Conservation (phyloP, 2,888 invertebrate genomes). For the Ctenicera cuprea region DNA sequence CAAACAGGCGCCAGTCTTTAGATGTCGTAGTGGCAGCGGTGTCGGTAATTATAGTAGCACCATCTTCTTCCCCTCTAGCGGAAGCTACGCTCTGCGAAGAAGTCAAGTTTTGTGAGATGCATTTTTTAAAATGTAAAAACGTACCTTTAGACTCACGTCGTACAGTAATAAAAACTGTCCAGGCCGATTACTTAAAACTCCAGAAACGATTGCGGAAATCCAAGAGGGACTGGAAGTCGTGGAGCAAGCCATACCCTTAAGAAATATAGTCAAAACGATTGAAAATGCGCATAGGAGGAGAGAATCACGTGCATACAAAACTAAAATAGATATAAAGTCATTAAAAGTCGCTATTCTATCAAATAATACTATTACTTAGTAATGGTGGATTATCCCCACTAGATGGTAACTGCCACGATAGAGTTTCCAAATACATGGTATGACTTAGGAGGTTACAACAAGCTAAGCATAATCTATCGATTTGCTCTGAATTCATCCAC, state of each 20-base stretch:
- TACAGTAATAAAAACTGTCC: slow-evolving; percentile 57
- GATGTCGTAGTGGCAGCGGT: slow-evolving; percentile 15
- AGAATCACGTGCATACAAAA: slow-evolving; percentile 65
- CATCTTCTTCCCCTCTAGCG: slow-evolving; percentile 67
- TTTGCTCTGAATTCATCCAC: slow-evolving; percentile 76
- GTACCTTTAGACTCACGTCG: slow-evolving; percentile 57
- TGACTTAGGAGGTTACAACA: slow-evolving; percentile 79
- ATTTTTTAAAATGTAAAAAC: neutral
- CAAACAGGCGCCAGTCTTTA: slow-evolving; percentile 67
- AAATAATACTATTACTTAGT: slow-evolving; percentile 69
- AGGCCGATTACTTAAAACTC: slow-evolving; percentile 52
- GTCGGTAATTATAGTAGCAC: slow-evolving; percentile 58
- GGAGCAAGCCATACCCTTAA: slow-evolving; percentile 61
- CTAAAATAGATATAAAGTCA: slow-evolving; percentile 57
- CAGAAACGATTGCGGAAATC: slow-evolving; percentile 58
- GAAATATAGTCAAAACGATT: slow-evolving; percentile 64
- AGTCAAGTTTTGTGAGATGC: slow-evolving; percentile 4
- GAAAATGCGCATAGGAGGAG: slow-evolving; percentile 63
- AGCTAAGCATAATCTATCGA: slow-evolving; percentile 75
- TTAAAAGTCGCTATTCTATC: no score
- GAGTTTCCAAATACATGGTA: slow-evolving; percentile 76
- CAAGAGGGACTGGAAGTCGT: slow-evolving; percentile 61
- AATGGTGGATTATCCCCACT: slow-evolving; percentile 78
- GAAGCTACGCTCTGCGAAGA: slow-evolving; percentile 63
- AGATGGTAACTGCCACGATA: slow-evolving; percentile 77